A percentile compares a stretch with the other conserved stretches of the same genome.
Evolutionary conservation across 1,140 invertebrate genomes (phyloP).

Genomic region (Papilio polytes): DNA sequence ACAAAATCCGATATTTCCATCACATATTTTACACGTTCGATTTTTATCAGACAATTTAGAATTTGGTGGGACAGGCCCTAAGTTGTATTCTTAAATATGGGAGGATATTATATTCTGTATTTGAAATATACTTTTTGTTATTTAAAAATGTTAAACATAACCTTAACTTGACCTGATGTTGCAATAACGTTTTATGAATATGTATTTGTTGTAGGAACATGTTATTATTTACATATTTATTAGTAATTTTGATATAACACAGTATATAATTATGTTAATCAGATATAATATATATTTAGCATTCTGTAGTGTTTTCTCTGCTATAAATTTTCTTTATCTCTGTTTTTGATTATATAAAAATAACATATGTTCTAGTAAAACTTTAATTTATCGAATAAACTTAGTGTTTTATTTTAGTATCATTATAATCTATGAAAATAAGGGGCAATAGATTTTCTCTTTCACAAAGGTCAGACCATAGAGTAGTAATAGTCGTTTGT

Average conservation of each 20-base stretch:
- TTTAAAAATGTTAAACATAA: neutral
- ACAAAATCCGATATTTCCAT: too few species aligned
- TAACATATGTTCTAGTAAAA: too few species aligned
- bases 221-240: constrained; percentile 38
- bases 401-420: neutral
- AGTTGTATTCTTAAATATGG: neutral
- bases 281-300: too few species aligned
- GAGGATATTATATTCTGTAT: neutral
- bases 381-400: too few species aligned
- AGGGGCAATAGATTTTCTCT: neutral
- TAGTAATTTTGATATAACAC: constrained; percentile 30
- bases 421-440: neutral
- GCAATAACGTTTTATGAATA: neutral
- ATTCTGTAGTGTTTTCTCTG: too few species aligned
- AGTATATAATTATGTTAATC: neutral
- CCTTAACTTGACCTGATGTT: neutral
- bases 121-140: neutral
- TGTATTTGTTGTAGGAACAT: neutral
- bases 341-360: too few species aligned
- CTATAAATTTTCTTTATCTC: too few species aligned
- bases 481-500: neutral
- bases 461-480: constrained; percentile 12
- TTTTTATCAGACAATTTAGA: too few species aligned
- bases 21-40: too few species aligned
- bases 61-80: too few species aligned